phyloP scores from a whole-genome alignment of 2,113 vertebrate species.

The Brienomyrus brachyistius region DNA sequence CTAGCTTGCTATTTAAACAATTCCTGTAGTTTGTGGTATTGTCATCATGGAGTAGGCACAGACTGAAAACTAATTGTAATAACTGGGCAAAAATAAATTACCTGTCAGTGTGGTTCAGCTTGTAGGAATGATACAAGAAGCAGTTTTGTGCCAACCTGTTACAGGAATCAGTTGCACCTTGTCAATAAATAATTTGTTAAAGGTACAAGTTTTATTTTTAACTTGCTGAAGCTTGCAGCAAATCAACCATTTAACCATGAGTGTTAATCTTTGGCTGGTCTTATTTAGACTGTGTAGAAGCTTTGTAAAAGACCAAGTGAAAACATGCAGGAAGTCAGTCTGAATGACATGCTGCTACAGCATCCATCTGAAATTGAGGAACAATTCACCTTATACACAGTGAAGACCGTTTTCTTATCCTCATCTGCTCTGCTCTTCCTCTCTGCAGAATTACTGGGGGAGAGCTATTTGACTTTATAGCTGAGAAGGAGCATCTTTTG shows the following conservation, averaged over 20 bases:
- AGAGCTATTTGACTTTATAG: conserved; percentile 76
- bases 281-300: neutral
- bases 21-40: neutral
- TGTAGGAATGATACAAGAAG: no score
- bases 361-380: neutral
- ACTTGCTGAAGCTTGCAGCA: neutral
- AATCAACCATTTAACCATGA: neutral
- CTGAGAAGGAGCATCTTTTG: conserved; percentile 63
- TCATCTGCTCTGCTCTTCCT: neutral
- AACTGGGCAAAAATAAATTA: no score
- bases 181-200: neutral
- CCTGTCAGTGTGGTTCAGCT: no score
- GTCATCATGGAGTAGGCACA: neutral
- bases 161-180: no score
- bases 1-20: neutral
- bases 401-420: neutral
- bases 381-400: neutral
- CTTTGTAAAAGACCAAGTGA: neutral
- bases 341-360: neutral
- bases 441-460: conserved; percentile 53
- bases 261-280: neutral
- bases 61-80: no score
- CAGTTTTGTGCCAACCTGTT: no score
- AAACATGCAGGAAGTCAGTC: neutral
- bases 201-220: neutral